Conservation (phyloP, 1,140 invertebrate genomes). For the Euura lappo region DNA sequence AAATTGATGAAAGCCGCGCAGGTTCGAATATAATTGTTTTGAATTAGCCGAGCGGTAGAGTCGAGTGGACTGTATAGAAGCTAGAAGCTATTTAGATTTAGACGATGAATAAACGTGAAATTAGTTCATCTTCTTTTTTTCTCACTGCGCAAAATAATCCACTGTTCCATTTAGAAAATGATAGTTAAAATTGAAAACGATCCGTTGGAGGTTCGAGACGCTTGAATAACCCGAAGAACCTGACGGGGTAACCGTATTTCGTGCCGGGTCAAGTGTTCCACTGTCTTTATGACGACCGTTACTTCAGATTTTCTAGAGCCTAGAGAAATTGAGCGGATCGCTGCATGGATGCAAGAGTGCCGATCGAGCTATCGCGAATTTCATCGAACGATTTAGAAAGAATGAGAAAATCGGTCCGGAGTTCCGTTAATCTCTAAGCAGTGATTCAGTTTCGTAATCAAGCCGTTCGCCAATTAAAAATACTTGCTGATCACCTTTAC, state of each 20-base stretch:
- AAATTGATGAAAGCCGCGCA: too few species aligned
- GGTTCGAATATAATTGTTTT: too few species aligned
- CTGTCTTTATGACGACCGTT: slow-evolving; percentile 3
- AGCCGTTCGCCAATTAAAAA: background rate
- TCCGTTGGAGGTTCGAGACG: background rate
- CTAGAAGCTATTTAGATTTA: too few species aligned
- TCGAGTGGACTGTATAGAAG: too few species aligned
- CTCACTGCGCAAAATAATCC: background rate
- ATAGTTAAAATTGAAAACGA: background rate
- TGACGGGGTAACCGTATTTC: slow-evolving; percentile 3
- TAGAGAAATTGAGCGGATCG: background rate
- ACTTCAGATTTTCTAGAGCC: slow-evolving; percentile 2
- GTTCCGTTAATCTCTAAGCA: background rate
- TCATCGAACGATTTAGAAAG: slow-evolving; percentile 3
- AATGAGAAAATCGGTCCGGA: background rate
- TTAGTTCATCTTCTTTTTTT: too few species aligned
- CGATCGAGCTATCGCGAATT: background rate
- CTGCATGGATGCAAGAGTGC: background rate
- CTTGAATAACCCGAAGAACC: slow-evolving; percentile 5
- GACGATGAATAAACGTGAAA: too few species aligned
- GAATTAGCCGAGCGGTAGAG: too few species aligned
- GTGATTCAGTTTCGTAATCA: background rate
- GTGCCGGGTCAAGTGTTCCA: slow-evolving; percentile 1
- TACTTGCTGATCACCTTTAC: background rate
- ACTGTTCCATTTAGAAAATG: background rate